These are phyloP conservation scores for Drosophila nasuta DNA, from an alignment of 1,140 invertebrate species.

Conservation along the genomic window DNA sequence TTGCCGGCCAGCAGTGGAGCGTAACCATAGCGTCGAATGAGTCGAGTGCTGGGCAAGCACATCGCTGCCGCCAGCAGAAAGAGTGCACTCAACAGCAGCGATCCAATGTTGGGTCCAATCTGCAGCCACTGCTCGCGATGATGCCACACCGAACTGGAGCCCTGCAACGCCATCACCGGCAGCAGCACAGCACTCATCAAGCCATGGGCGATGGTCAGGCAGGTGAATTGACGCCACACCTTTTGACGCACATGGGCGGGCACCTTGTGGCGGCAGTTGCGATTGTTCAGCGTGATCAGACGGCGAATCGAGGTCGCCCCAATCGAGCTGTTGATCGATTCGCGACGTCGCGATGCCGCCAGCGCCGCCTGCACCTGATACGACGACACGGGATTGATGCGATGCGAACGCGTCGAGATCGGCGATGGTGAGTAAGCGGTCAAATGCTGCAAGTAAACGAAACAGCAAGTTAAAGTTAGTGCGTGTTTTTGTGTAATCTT, in stretches of 20 bases:
- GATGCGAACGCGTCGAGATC: slow-evolving; percentile 86
- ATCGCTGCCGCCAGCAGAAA: slow-evolving; percentile 86
- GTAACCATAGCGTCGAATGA: slow-evolving; percentile 86
- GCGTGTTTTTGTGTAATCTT: too few species aligned
- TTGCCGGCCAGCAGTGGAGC: slow-evolving; percentile 85
- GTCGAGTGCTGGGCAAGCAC: slow-evolving; percentile 86
- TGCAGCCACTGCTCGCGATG: slow-evolving; percentile 80
- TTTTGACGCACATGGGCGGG: slow-evolving; percentile 86
- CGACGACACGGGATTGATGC: slow-evolving; percentile 85
- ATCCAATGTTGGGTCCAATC: slow-evolving; percentile 85
- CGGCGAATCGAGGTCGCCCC: slow-evolving; percentile 88
- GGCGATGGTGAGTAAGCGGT: slow-evolving; percentile 87
- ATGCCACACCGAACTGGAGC: slow-evolving; percentile 85
- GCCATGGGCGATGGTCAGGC: slow-evolving; percentile 87
- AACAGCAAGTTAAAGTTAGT: too few species aligned
- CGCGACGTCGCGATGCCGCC: slow-evolving; percentile 86
- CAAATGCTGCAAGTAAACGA: slow-evolving; percentile 85
- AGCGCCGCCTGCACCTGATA: slow-evolving; percentile 80
- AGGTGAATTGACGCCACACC: slow-evolving; percentile 86
- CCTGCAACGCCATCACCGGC: slow-evolving; percentile 88
- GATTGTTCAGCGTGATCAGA: slow-evolving; percentile 87
- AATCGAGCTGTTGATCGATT: slow-evolving; percentile 88
- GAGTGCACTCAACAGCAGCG: slow-evolving; percentile 86
- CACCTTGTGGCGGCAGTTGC: slow-evolving; percentile 85
- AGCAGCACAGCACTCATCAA: slow-evolving; percentile 87